Conservation (phyloP, 2,888 invertebrate genomes). For the Rhogogaster chlorosoma region DNA sequence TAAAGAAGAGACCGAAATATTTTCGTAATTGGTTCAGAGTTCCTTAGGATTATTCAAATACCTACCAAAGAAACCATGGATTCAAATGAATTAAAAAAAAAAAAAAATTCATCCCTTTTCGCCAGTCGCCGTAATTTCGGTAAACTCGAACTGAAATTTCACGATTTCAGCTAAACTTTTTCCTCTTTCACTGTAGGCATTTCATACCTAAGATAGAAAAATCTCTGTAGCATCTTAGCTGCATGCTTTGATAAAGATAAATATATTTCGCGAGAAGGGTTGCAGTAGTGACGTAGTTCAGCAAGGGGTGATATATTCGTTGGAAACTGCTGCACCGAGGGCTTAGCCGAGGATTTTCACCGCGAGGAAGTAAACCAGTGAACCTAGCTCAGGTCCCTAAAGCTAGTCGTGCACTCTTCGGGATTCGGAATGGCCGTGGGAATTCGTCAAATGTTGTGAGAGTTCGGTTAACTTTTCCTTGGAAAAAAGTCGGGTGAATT, state of each 20-base stretch:
- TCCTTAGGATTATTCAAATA: neutral
- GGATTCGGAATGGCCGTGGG: neutral
- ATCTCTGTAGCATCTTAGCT: neutral
- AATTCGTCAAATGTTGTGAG: constrained; percentile 32
- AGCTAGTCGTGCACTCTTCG: neutral
- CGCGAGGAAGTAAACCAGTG: constrained; percentile 2
- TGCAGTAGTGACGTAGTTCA: neutral
- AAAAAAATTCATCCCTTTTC: neutral
- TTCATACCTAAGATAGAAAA: neutral
- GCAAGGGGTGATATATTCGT: neutral
- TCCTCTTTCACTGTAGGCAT: neutral
- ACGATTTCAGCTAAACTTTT: neutral
- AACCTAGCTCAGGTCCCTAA: constrained; percentile 16
- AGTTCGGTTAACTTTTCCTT: neutral
- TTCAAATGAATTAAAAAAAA: neutral
- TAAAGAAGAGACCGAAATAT: neutral
- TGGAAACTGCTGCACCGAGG: neutral
- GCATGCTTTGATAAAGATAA: neutral
- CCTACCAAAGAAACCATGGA: neutral
- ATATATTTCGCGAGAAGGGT: neutral
- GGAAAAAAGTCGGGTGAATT: neutral
- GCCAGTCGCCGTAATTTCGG: neutral
- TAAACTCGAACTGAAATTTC: neutral
- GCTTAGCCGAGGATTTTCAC: constrained; percentile 26
- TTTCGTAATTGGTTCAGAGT: neutral